Conservation (phyloP, 2,888 invertebrate species). For the Cheilosia impressa region DNA sequence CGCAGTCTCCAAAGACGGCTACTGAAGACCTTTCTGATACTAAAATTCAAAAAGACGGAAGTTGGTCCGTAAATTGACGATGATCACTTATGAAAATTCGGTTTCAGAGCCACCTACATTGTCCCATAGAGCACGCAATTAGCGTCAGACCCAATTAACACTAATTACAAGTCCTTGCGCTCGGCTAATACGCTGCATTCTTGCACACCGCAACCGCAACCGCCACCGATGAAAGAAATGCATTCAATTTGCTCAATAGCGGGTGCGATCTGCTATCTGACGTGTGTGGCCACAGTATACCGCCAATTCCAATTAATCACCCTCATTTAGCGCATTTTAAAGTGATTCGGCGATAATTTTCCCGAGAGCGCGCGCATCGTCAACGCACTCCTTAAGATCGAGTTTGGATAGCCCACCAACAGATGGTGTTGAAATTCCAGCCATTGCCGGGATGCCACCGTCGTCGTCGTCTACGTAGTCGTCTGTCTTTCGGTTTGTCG, state of each 20-base stretch:
- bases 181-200: background rate
- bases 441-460: constrained; percentile 58
- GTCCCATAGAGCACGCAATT: constrained; percentile 46
- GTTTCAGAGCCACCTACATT: background rate
- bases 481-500: background rate
- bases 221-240: constrained; percentile 30
- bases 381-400: constrained; percentile 15
- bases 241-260: constrained; percentile 71
- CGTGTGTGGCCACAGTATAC: constrained; percentile 59
- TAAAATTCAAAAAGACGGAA: too few species aligned
- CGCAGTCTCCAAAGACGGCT: too few species aligned
- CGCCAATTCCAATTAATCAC: constrained; percentile 73
- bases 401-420: constrained; percentile 47
- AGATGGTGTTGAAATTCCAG: constrained; percentile 74
- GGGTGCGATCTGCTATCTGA: constrained; percentile 59
- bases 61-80: background rate
- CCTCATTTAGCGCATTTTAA: constrained; percentile 57
- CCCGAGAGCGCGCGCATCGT: background rate
- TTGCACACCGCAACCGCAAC: background rate
- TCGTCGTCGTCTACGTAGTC: background rate
- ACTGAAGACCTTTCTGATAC: too few species aligned
- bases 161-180: constrained; percentile 45
- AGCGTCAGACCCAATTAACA: constrained; percentile 67
- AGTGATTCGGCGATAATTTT: constrained; percentile 71
- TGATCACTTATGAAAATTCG: background rate